Evolutionary conservation across 2,113 vertebrate genomes (phyloP).

Genomic region (Tympanuchus pallidicinctus): DNA sequence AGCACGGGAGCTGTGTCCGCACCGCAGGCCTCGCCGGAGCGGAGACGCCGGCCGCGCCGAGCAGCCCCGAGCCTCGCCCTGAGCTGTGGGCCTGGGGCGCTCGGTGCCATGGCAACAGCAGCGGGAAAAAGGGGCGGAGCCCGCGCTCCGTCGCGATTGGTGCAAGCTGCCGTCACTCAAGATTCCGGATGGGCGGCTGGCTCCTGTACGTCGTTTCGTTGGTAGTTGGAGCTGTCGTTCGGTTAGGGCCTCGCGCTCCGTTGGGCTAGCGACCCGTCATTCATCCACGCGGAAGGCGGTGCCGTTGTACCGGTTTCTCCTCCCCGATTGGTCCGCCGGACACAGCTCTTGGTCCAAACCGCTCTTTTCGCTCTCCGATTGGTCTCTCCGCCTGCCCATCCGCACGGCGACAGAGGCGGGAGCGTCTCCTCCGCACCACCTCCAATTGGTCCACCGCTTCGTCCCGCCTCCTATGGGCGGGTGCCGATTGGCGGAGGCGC

Average conservation of each 20-base stretch:
- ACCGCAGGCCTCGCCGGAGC: too few species aligned
- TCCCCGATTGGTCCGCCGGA: not conserved
- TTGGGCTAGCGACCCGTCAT: accelerated
- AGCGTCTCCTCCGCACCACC: accelerated
- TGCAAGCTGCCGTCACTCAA: not conserved
- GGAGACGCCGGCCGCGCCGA: not conserved
- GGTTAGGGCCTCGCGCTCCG: accelerated
- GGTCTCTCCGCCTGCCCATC: accelerated
- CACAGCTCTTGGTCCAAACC: not conserved
- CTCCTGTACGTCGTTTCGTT: not conserved
- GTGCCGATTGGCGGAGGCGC: slow-evolving; percentile 3
- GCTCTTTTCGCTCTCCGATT: accelerated
- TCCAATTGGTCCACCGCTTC: not conserved
- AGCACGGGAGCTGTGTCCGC: too few species aligned
- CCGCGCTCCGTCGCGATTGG: not conserved
- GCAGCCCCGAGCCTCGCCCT: not conserved
- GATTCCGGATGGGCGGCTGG: accelerated
- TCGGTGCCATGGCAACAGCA: slow-evolving; percentile 3
- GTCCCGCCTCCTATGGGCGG: not conserved
- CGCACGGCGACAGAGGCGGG: not conserved
- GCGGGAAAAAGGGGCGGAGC: not conserved
- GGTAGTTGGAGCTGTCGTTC: accelerated
- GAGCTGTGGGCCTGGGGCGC: not conserved
- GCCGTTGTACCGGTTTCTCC: accelerated
- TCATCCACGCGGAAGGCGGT: accelerated